phyloP scores from a whole-genome alignment of 1,140 invertebrate species.

The Tetramorium alpestre region DNA sequence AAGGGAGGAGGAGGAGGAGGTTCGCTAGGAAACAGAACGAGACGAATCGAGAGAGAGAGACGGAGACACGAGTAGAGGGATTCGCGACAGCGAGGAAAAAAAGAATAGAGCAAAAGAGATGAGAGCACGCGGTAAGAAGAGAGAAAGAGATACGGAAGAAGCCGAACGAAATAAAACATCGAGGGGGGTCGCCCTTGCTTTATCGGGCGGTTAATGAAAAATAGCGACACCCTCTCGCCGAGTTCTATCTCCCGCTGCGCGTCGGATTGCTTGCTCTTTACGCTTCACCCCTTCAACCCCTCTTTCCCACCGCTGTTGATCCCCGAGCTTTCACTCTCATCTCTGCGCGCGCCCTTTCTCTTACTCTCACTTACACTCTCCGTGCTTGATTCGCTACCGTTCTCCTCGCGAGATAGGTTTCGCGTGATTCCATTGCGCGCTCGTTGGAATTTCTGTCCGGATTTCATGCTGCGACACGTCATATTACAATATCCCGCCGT shows the following conservation, averaged over 20 bases:
- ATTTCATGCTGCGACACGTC: constrained; percentile 80
- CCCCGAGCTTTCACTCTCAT: constrained; percentile 35
- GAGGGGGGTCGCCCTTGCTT: constrained; percentile 65
- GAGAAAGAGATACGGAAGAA: constrained; percentile 59
- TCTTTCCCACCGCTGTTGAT: constrained; percentile 5
- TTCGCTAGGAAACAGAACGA: constrained; percentile 32
- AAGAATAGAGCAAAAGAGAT: constrained; percentile 30
- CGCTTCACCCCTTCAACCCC: constrained; percentile 65
- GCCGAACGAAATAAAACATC: constrained; percentile 75
- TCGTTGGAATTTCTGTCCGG: constrained; percentile 75
- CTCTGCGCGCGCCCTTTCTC: constrained; percentile 15
- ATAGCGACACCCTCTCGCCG: constrained; percentile 80
- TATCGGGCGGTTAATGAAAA: constrained; percentile 83
- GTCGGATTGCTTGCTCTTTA: constrained; percentile 79
- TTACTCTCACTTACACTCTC: constrained; percentile 40
- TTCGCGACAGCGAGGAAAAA: constrained; percentile 40
- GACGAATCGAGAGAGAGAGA: constrained; percentile 2
- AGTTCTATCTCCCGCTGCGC: constrained; percentile 76
- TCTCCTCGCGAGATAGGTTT: constrained; percentile 73
- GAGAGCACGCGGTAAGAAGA: constrained; percentile 9
- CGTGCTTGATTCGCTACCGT: constrained; percentile 69
- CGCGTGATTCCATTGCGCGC: constrained; percentile 77
- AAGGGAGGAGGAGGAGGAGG: constrained; percentile 1
- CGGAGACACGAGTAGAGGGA: not conserved
- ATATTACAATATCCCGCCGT: constrained; percentile 75